phyloP scores from a whole-genome alignment of 2,797 vertebrate genomes.

The Tiaroga cobitis region DNA sequence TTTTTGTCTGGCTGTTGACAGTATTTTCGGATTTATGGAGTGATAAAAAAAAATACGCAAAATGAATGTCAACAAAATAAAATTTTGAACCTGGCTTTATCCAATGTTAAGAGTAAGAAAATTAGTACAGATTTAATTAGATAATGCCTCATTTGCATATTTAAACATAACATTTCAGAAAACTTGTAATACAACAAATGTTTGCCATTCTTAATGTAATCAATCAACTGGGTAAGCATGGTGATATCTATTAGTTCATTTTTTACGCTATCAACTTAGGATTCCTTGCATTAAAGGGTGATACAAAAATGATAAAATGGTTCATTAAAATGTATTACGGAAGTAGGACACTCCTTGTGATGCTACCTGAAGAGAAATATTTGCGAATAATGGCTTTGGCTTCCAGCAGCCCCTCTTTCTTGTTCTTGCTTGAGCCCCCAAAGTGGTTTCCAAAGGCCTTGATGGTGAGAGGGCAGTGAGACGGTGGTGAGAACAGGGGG shows the following conservation, averaged over 20 bases:
- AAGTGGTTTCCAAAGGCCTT: slow-evolving; percentile 69
- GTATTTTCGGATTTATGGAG: background rate
- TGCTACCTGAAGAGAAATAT: slow-evolving; percentile 78
- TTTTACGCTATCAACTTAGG: background rate
- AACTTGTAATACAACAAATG: background rate
- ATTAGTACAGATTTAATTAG: background rate
- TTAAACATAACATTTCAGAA: background rate
- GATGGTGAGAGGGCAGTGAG: slow-evolving; percentile 83
- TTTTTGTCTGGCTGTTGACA: background rate
- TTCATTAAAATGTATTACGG: background rate
- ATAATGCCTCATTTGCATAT: background rate
- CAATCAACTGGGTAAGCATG: background rate
- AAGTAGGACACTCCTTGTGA: background rate
- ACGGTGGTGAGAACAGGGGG: slow-evolving; percentile 83
- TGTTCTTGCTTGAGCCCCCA: slow-evolving; percentile 62
- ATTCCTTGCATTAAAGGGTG: background rate
- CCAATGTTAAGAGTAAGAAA: background rate
- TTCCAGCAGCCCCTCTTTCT: slow-evolving; percentile 71
- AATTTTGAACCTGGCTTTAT: background rate
- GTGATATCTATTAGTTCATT: background rate
- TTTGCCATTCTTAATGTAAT: background rate
- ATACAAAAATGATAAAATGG: background rate
- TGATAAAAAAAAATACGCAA: background rate
- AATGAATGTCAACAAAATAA: background rate
- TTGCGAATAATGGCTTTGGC: slow-evolving; percentile 77